Evolutionary conservation across 2,113 vertebrate genomes (phyloP).

Genomic region (Laterallus jamaicensis): DNA sequence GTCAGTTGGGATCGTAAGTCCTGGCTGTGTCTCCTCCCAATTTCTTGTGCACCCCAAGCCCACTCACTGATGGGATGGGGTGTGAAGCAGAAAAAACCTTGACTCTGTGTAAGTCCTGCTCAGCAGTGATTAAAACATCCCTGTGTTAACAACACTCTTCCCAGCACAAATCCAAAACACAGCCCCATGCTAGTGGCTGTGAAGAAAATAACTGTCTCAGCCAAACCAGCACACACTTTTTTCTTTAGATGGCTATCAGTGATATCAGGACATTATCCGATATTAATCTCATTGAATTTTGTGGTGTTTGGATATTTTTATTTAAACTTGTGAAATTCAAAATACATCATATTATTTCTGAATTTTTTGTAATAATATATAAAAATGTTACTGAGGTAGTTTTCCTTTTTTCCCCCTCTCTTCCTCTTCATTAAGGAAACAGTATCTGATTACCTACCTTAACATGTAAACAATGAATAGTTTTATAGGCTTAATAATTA

Average conservation of each 20-base stretch:
- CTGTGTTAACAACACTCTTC: too few species aligned
- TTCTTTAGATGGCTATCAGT: neutral
- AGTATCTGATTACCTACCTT: neutral
- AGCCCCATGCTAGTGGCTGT: too few species aligned
- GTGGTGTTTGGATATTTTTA: neutral
- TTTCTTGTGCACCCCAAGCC: too few species aligned
- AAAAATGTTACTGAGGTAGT: neutral
- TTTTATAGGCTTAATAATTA: too few species aligned
- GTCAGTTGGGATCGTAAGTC: too few species aligned
- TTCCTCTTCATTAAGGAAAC: neutral
- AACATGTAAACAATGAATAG: neutral
- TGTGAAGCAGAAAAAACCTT: too few species aligned
- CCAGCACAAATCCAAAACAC: too few species aligned
- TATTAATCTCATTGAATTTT: neutral
- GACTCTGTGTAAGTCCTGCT: too few species aligned
- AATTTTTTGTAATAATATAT: neutral
- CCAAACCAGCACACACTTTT: neutral
- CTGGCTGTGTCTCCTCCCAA: too few species aligned
- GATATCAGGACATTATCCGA: neutral
- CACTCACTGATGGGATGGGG: too few species aligned
- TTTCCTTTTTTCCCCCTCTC: neutral
- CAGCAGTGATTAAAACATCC: too few species aligned
- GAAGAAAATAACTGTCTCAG: too few species aligned
- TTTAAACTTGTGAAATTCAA: neutral
- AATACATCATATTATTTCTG: neutral